phyloP scores from a whole-genome alignment of 2,113 vertebrate species.

The Zeus faber region DNA sequence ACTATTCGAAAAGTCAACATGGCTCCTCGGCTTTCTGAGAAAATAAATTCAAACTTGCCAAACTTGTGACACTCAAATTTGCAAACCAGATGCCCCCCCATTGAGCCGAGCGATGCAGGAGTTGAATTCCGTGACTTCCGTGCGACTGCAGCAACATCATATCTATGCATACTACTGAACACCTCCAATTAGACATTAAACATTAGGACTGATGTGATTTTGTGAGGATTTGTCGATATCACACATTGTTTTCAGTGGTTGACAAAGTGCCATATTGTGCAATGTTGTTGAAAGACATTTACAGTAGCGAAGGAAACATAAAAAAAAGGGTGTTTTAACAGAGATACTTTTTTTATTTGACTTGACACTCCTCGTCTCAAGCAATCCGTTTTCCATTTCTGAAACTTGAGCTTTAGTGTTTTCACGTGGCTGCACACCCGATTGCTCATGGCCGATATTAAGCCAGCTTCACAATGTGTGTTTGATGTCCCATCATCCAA shows the following conservation, averaged over 20 bases:
- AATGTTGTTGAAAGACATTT: slow-evolving; percentile 30
- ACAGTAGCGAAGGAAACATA: slow-evolving; percentile 7
- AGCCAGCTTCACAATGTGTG: slow-evolving; percentile 44
- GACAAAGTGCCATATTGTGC: slow-evolving; percentile 63
- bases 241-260: slow-evolving; percentile 40
- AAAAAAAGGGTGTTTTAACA: no score
- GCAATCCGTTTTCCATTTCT: slow-evolving; percentile 40
- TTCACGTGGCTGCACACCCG: slow-evolving; percentile 48
- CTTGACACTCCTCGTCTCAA: slow-evolving; percentile 30
- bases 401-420: slow-evolving; percentile 50
- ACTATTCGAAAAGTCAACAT: no score
- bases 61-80: background rate
- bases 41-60: background rate
- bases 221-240: slow-evolving; percentile 33
- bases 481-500: slow-evolving; percentile 48
- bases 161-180: slow-evolving; percentile 24
- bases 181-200: slow-evolving; percentile 22
- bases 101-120: slow-evolving; percentile 20
- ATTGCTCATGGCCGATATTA: slow-evolving; percentile 53
- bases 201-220: slow-evolving; percentile 43
- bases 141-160: slow-evolving; percentile 28
- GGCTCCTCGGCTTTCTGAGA: background rate
- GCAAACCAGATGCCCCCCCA: background rate
- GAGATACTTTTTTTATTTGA: slow-evolving; percentile 21
- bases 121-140: slow-evolving; percentile 15